Base-by-base conservation (phyloP, 2,888 invertebrate species). In the Orthosia gracilis region DNA sequence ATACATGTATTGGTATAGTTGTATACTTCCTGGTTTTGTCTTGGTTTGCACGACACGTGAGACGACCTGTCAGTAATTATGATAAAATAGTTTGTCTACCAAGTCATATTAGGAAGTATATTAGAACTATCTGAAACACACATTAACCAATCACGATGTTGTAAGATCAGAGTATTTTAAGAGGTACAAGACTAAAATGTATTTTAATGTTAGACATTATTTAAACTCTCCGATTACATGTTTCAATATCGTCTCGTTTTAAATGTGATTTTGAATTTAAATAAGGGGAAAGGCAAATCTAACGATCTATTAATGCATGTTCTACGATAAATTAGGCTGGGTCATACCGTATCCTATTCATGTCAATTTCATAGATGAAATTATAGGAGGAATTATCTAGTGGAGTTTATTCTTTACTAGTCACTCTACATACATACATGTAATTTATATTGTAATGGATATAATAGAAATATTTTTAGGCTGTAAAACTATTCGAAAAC, bases 341-440 rank as follows among this genome's bases (percentile, higher is more conserved):
- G 83, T 83, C 74, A 89, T 80, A 76, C 85, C 80, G 83, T 87
- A 85, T 84, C 87, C 82, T 89, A 88, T 84, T 85, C 80, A 81
- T 76, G 85, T 85, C 87, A 87, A 84, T 84, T 79, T 85, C 79
- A 82, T 84, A 83, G 88, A 86, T 84, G 77, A 89, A 87, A 92
- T 93, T 88, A 79, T 83, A 88, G 86, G 84, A 73, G 57, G 82
- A 85, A 77, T 87, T 87, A 31, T 31, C 31, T 31, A 87, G 80
- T 88, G 70, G 70, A 85, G 82, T 84, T 85, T 90, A 78, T 89
- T 80, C 76, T 89, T 87, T 85, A 78, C 85, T 87, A 88, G 83
- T 82, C 75, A 79, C 95, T 96, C 95, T 96, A 94, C 95, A 95
- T 96, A 95, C 96, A 95, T 95, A 94, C 93, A 93, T 93, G 89